Conservation (phyloP, 2,797 vertebrate genomes). For the Podarcis lilfordi region DNA sequence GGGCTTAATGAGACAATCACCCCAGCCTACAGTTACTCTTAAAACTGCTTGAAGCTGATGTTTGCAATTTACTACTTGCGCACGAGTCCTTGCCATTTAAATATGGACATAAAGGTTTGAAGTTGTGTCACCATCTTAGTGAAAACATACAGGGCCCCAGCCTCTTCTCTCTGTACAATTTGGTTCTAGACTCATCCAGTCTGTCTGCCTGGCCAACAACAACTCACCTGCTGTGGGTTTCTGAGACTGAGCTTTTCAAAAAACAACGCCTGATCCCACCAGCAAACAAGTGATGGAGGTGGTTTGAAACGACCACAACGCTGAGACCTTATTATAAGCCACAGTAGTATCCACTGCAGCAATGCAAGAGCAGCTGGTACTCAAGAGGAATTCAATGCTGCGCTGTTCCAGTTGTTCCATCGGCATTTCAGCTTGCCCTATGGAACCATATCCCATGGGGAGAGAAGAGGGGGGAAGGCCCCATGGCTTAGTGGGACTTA, state of each 20-base stretch:
- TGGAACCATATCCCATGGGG: too few relatives aligned
- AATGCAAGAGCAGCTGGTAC: background rate
- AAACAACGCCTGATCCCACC: background rate
- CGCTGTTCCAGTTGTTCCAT: too few relatives aligned
- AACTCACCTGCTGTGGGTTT: background rate
- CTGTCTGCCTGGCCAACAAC: background rate
- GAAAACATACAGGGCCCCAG: accelerated
- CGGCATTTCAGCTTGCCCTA: too few relatives aligned
- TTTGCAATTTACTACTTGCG: background rate
- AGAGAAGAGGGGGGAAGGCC: too few relatives aligned
- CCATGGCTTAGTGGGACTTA: too few relatives aligned
- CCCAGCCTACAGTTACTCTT: background rate
- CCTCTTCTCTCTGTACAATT: slow-evolving; percentile 7
- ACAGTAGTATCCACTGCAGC: background rate
- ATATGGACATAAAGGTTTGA: background rate
- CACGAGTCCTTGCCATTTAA: background rate
- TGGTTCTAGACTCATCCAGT: background rate
- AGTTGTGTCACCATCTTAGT: background rate
- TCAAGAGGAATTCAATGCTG: too few relatives aligned
- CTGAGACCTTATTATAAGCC: background rate
- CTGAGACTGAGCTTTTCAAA: background rate
- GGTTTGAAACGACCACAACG: background rate
- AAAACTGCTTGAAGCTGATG: background rate
- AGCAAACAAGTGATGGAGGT: background rate
- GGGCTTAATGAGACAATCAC: background rate